Conservation (phyloP, 2,797 vertebrate genomes). For the Vultur gryphus region DNA sequence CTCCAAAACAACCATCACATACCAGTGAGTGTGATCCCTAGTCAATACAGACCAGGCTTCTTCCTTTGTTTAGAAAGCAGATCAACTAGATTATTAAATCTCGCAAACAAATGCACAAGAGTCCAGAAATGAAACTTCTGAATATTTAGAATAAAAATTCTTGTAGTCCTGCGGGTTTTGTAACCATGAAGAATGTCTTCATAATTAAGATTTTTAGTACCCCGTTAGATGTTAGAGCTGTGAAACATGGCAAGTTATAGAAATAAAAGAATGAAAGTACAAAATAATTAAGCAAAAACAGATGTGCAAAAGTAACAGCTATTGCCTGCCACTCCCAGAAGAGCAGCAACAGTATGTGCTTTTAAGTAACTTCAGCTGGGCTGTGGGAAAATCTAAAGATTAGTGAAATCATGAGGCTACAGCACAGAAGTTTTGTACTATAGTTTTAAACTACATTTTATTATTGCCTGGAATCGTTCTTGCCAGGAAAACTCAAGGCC, state of each 20-base stretch:
- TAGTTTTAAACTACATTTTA: conserved; percentile 11
- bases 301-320: conserved; percentile 34
- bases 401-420: not conserved
- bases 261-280: conserved; percentile 47
- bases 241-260: conserved; percentile 41
- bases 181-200: not conserved
- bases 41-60: not conserved
- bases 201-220: conserved; percentile 30
- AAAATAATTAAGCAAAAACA: conserved; percentile 61
- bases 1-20: not conserved
- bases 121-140: not conserved
- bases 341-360: not conserved
- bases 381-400: conserved; percentile 41
- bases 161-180: not conserved
- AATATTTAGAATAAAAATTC: conserved; percentile 16
- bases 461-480: not conserved
- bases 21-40: not conserved
- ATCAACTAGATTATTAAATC: not conserved
- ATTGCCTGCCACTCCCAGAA: conserved; percentile 32
- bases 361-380: conserved; percentile 47
- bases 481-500: conserved; percentile 26
- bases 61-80: not conserved
- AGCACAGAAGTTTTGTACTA: not conserved
- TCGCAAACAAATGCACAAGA: not conserved
- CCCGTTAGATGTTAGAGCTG: not conserved